Evolutionary conservation across 2,888 invertebrate species (phyloP).

Genomic region (Chirona hameri): DNA sequence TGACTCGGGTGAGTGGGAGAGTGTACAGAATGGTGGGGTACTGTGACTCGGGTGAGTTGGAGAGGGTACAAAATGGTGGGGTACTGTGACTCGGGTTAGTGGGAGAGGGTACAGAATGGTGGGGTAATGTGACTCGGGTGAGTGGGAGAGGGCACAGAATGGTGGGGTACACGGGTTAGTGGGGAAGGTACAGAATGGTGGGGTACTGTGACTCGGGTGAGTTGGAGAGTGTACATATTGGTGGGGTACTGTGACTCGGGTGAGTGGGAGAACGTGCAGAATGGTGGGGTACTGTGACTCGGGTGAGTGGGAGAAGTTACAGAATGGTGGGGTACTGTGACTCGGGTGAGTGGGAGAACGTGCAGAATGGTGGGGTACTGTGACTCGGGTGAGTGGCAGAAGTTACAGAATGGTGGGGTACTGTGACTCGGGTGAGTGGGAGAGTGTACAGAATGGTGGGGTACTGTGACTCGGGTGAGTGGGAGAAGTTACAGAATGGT

Average conservation of each 20-base stretch:
- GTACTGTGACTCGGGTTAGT: background rate
- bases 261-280: background rate
- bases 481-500: background rate
- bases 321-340: background rate
- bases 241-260: background rate
- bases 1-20: background rate
- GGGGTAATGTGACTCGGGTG: background rate
- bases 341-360: background rate
- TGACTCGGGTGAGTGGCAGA: background rate
- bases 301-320: background rate
- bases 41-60: background rate
- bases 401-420: background rate
- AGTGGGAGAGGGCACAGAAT: background rate
- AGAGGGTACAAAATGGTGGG: background rate
- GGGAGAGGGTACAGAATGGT: background rate
- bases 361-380: background rate
- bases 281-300: background rate
- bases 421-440: background rate
- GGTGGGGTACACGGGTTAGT: too few relatives aligned
- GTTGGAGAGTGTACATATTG: background rate
- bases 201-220: background rate
- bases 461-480: background rate
- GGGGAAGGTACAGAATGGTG: too few relatives aligned
- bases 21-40: background rate
- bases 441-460: background rate